phyloP scores from a whole-genome alignment of 2,888 invertebrate species.

The Sphecodes monilicornis region DNA sequence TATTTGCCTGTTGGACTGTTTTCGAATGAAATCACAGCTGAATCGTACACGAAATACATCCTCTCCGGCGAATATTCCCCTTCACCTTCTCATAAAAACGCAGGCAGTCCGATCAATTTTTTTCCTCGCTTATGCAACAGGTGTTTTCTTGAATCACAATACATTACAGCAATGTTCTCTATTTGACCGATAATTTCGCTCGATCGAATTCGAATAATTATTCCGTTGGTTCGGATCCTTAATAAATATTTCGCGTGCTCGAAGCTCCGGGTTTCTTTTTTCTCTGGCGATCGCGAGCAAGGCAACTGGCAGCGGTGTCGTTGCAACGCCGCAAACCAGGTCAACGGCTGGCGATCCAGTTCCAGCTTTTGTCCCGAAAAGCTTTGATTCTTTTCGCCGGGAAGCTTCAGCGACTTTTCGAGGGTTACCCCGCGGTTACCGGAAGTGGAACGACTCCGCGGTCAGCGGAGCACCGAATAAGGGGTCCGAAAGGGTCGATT shows the following conservation, averaged over 20 bases:
- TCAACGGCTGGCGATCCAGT: not conserved
- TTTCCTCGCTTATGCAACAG: not conserved
- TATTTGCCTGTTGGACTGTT: not conserved
- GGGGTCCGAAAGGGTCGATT: slow-evolving; percentile 77
- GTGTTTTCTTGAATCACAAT: slow-evolving; percentile 3
- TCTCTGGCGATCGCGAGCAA: not conserved
- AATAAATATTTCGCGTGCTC: slow-evolving; percentile 25
- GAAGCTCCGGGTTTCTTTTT: slow-evolving; percentile 4
- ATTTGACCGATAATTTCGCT: not conserved
- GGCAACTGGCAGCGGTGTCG: not conserved
- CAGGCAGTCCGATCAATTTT: slow-evolving; percentile 9
- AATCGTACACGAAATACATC: not conserved
- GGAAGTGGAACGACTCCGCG: slow-evolving; percentile 46
- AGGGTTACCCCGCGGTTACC: slow-evolving; percentile 32
- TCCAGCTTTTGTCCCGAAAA: not conserved
- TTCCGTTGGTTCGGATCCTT: not conserved
- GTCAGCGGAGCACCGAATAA: slow-evolving; percentile 61
- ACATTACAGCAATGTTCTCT: not conserved
- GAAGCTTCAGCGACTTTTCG: not conserved
- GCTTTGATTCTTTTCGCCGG: not conserved
- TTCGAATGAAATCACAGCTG: not conserved
- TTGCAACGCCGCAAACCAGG: slow-evolving; percentile 14
- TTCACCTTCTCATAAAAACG: slow-evolving; percentile 4
- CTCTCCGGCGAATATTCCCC: not conserved
- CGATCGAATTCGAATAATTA: not conserved